Percentiles rank a stretch among this genome's conserved stretches.
These are phyloP conservation scores for Cromileptes altivelis DNA, from an alignment of 2,113 vertebrate genomes.

Conservation along the genomic window DNA sequence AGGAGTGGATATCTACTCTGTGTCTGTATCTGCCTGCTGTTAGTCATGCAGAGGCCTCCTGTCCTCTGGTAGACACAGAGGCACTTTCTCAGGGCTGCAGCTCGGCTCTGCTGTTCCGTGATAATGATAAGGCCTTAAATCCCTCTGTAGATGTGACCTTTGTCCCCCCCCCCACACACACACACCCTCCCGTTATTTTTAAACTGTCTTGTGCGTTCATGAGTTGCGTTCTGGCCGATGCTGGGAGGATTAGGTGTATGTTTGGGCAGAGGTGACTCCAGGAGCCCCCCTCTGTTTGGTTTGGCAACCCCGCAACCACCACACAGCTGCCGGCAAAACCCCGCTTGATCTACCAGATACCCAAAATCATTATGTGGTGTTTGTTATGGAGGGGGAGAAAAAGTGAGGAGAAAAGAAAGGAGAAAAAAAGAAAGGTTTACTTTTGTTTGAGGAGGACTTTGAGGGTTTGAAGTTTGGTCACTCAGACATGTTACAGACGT, in stretches of 20 bases:
- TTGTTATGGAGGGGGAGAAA: constrained; percentile 62
- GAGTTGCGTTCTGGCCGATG: constrained; percentile 64
- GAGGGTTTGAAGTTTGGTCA: constrained; percentile 59
- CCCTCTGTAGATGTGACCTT: constrained; percentile 84
- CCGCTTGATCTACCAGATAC: constrained; percentile 73
- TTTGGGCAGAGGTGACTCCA: constrained; percentile 80
- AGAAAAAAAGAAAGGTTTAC: constrained; percentile 52
- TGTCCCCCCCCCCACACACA: constrained; percentile 67
- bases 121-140: constrained; percentile 85
- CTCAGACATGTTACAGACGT: constrained; percentile 47
- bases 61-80: constrained; percentile 48
- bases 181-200: constrained; percentile 76
- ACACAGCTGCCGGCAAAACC: constrained; percentile 74
- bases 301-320: constrained; percentile 72
- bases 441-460: constrained; percentile 71
- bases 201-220: constrained; percentile 72
- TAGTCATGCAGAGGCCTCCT: constrained; percentile 51
- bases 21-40: constrained; percentile 41
- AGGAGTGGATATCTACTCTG: neutral
- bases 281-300: constrained; percentile 77
- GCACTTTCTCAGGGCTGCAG: constrained; percentile 72
- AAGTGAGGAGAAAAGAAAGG: constrained; percentile 43
- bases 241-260: constrained; percentile 78
- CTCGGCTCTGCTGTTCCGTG: constrained; percentile 74
- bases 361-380: constrained; percentile 75